Conservation (phyloP, 2,888 invertebrate species). For the Belgica antarctica region DNA sequence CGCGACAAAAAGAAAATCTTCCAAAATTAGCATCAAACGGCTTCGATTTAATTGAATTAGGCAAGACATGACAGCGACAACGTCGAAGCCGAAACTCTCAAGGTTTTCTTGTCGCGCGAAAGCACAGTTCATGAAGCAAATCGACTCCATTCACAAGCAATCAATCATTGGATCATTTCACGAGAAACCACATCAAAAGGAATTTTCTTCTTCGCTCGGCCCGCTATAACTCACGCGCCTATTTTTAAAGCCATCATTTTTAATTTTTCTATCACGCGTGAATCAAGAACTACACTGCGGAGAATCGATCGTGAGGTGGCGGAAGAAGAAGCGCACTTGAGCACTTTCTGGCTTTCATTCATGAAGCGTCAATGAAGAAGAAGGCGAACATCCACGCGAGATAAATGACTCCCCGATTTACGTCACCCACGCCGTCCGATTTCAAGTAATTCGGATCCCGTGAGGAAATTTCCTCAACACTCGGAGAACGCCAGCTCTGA, state of each 20-base stretch:
- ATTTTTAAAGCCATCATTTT: constrained; percentile 18
- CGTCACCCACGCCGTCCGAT: constrained; percentile 24
- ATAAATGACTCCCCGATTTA: background rate
- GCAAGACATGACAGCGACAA: too few species aligned
- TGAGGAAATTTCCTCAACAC: constrained; percentile 3
- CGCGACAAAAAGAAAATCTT: background rate
- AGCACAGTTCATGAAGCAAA: background rate
- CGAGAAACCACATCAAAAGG: constrained; percentile 13
- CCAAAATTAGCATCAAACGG: background rate
- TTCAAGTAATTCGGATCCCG: background rate
- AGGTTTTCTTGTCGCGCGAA: too few species aligned
- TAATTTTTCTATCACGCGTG: background rate
- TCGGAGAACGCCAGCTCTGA: too few species aligned
- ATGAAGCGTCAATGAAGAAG: background rate
- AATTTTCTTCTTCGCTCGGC: background rate
- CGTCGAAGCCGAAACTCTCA: background rate
- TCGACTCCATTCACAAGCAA: constrained; percentile 26
- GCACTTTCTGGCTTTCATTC: constrained; percentile 1
- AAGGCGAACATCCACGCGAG: background rate
- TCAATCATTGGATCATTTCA: constrained; percentile 23
- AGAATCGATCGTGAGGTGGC: too few species aligned
- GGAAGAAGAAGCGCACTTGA: background rate
- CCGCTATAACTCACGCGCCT: background rate
- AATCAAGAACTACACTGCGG: too few species aligned
- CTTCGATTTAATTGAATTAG: background rate